Base-by-base conservation (phyloP, 1,140 invertebrate species). In the Drosophila burlai region DNA sequence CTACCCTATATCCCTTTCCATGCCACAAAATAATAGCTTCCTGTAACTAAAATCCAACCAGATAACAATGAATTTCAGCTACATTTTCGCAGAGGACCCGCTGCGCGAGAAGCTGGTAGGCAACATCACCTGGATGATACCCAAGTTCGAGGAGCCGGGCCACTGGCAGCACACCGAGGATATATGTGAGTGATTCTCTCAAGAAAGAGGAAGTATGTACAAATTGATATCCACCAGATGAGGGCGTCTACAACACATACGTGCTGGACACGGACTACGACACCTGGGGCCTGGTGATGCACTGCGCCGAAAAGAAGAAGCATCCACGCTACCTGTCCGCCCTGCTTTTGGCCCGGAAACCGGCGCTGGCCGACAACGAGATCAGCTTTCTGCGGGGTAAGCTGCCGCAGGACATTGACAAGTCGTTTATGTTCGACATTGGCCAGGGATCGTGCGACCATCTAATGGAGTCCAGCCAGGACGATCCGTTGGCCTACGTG, bases 191-290 rank as follows among this genome's bases (percentile, higher is more conserved):
- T 93, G 38, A 15, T n/a, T 34, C 18, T 21, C 29, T 54, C 7
- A 15, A 1, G 18, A 4, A 36, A 50, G 11, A n/a, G n/a, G 6
- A 26, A 18, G 11, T 24, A 58, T 4, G 26, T 59, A 29, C 4
- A 24, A 5, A 49, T 16, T 16, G 2, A 26, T 24, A 49, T 36
- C 6, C 38, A 31, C 10, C 93, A 98, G 97, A 97, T 93, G 96
- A 97, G 93, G 97, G 96, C n/a, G 94, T 97, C 63, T 98, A 98
- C 93, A 97, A 97, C 79, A 97, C 97, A 0, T 97, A 97, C 82
- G 95, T 98, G 0, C 84, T 98, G 76, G 97, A 97, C 87, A 96
- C 96, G 1, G 97, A 97, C 91, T 97, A 97, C 90, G 95, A 94
- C 57, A 95, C 95, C 3, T 98, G 97, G 97, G 95, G 96, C 2